A percentile compares a stretch with the other conserved stretches of the same genome.
phyloP scores from a whole-genome alignment of 1,140 invertebrate genomes.

The Anoplolepis gracilipes region DNA sequence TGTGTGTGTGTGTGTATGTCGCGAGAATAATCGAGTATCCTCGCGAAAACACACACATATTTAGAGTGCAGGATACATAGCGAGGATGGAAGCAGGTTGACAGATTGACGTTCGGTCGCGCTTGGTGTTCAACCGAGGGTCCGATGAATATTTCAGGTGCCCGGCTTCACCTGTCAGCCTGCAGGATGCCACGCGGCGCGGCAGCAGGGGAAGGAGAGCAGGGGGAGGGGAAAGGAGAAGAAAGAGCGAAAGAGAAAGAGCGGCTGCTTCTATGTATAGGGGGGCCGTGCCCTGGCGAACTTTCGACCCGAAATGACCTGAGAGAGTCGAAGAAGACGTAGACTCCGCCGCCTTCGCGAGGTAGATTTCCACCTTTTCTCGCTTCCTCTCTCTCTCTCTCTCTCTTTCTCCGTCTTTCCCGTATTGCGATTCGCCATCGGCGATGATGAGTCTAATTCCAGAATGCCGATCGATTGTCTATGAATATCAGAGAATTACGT shows the following conservation, averaged over 20 bases:
- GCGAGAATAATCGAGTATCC: constrained; percentile 31
- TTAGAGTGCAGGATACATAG: constrained; percentile 21
- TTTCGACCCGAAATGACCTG: constrained; percentile 75
- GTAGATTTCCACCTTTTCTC: constrained; percentile 54
- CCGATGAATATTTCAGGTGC: constrained; percentile 74
- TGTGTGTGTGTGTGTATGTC: neutral
- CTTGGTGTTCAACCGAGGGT: constrained; percentile 70
- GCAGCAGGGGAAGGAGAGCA: constrained; percentile 43
- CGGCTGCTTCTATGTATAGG: constrained; percentile 49
- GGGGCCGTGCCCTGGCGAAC: constrained; percentile 70
- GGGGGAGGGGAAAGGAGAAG: constrained; percentile 36
- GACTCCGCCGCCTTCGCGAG: constrained; percentile 53
- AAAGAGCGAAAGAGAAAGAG: constrained; percentile 5
- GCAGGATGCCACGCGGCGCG: constrained; percentile 55
- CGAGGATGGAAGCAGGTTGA: constrained; percentile 69
- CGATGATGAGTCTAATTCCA: constrained; percentile 65
- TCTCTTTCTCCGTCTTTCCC: neutral
- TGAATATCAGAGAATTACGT: constrained; percentile 65
- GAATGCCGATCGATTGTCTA: constrained; percentile 67
- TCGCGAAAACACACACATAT: neutral
- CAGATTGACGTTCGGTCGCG: constrained; percentile 76
- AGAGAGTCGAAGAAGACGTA: constrained; percentile 60
- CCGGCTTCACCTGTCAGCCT: constrained; percentile 75
- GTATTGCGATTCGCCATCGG: neutral
- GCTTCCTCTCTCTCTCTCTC: neutral